These are phyloP conservation scores for Calameuta idolon DNA, from an alignment of 2,888 invertebrate genomes.

Conservation along the genomic window DNA sequence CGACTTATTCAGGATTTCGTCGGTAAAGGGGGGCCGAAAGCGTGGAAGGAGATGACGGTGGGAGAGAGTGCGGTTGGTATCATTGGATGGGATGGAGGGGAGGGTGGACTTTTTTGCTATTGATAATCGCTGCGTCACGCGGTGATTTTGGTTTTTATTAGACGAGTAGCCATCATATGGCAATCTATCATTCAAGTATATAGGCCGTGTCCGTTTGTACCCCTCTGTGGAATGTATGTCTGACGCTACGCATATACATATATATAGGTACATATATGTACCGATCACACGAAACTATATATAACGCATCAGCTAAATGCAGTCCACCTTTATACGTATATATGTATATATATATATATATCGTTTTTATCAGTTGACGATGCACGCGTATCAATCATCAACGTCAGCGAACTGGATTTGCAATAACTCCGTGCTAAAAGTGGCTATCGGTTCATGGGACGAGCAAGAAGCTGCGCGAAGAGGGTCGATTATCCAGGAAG, in stretches of 20 bases:
- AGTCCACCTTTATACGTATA: background rate
- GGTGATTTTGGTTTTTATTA: constrained; percentile 5
- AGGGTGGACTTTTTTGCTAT: background rate
- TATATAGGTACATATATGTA: background rate
- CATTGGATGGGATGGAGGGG: background rate
- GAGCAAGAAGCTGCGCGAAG: background rate
- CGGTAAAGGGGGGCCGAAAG: background rate
- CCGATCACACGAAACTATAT: background rate
- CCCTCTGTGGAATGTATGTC: background rate
- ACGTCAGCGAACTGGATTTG: constrained; percentile 9
- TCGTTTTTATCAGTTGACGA: constrained; percentile 15
- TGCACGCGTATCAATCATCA: constrained; percentile 19
- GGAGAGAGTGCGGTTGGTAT: background rate
- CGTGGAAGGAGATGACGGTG: background rate
- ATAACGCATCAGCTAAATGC: background rate
- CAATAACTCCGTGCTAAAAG: constrained; percentile 6
- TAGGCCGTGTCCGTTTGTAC: background rate
- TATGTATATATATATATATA: background rate
- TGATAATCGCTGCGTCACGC: constrained; percentile 10
- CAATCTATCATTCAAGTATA: constrained; percentile 19
- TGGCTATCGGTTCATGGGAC: background rate
- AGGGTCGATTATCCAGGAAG: background rate
- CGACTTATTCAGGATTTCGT: background rate
- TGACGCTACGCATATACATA: background rate
- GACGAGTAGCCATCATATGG: constrained; percentile 15